Percentiles rank a stretch among this genome's conserved stretches.
Conservation (phyloP, 2,888 invertebrate species). For the Dicyrtomina minuta region DNA sequence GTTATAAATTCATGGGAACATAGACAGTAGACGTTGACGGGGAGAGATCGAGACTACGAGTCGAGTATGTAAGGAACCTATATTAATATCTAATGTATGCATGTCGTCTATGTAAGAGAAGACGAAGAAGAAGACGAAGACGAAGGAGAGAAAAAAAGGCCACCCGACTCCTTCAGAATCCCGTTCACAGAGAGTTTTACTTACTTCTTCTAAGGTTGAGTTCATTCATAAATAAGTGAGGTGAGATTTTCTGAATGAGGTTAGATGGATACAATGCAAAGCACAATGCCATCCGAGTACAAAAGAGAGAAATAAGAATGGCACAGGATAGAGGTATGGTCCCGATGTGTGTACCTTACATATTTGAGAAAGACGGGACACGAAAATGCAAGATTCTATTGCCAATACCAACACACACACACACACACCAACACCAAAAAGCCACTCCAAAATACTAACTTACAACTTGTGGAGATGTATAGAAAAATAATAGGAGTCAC, state of each 20-base stretch:
- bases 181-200: slow-evolving; percentile 15
- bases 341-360: no score
- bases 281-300: slow-evolving; percentile 21
- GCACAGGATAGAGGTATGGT: slow-evolving; percentile 11
- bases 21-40: neutral
- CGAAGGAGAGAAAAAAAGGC: neutral
- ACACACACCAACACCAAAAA: neutral
- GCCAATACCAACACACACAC: neutral
- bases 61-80: neutral
- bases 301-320: slow-evolving; percentile 32
- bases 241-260: slow-evolving; percentile 34
- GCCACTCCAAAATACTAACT: neutral
- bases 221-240: slow-evolving; percentile 34
- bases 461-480: no score
- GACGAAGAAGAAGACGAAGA: neutral
- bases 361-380: no score
- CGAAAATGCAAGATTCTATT: neutral
- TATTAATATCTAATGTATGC: neutral
- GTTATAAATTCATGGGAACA: slow-evolving; percentile 3
- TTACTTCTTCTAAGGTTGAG: slow-evolving; percentile 22
- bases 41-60: neutral
- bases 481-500: no score
- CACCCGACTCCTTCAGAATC: slow-evolving; percentile 18
- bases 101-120: neutral
- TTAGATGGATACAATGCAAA: slow-evolving; percentile 27